phyloP scores from a whole-genome alignment of 2,888 invertebrate genomes.

The Zootermopsis nevadensis region DNA sequence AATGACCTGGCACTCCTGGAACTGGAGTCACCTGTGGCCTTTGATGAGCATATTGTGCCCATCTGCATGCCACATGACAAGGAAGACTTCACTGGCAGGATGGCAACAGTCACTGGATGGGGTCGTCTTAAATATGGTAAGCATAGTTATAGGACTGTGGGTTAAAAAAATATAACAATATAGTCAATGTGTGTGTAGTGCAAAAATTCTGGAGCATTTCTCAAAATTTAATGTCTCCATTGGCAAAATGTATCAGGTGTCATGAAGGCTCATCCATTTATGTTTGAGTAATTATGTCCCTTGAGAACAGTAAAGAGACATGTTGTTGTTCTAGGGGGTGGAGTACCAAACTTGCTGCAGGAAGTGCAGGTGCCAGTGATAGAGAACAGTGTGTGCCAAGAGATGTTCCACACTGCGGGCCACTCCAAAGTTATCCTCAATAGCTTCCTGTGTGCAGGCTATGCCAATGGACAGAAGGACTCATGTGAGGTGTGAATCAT shows the following conservation, averaged over 20 bases:
- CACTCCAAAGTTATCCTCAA: slow-evolving; percentile 87
- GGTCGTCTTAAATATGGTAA: slow-evolving; percentile 87
- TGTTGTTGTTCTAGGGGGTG: slow-evolving; percentile 70
- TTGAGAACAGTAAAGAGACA: too few species aligned
- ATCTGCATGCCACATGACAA: slow-evolving; percentile 87
- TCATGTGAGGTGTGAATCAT: slow-evolving; percentile 82
- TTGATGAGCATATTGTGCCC: slow-evolving; percentile 90
- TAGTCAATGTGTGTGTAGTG: too few species aligned
- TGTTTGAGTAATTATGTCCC: too few species aligned
- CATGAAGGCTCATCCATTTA: too few species aligned
- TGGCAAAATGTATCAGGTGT: too few species aligned
- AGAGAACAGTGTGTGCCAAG: slow-evolving; percentile 90
- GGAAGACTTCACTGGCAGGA: slow-evolving; percentile 84
- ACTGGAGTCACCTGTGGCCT: slow-evolving; percentile 83
- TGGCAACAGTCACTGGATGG: slow-evolving; percentile 94
- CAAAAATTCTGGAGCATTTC: too few species aligned
- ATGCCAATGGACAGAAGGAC: slow-evolving; percentile 91
- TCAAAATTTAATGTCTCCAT: too few species aligned
- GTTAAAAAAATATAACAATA: too few species aligned
- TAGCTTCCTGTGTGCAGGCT: slow-evolving; percentile 92
- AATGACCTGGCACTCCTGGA: slow-evolving; percentile 91
- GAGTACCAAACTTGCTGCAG: slow-evolving; percentile 88
- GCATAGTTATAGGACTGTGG: too few species aligned
- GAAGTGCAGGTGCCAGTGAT: slow-evolving; percentile 93
- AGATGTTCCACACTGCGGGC: slow-evolving; percentile 92